A percentile compares a stretch with the other conserved stretches of the same genome.
These are phyloP conservation scores for Orientallactaga sibirica DNA, from an alignment of 2,797 vertebrate genomes.

Conservation along the genomic window DNA sequence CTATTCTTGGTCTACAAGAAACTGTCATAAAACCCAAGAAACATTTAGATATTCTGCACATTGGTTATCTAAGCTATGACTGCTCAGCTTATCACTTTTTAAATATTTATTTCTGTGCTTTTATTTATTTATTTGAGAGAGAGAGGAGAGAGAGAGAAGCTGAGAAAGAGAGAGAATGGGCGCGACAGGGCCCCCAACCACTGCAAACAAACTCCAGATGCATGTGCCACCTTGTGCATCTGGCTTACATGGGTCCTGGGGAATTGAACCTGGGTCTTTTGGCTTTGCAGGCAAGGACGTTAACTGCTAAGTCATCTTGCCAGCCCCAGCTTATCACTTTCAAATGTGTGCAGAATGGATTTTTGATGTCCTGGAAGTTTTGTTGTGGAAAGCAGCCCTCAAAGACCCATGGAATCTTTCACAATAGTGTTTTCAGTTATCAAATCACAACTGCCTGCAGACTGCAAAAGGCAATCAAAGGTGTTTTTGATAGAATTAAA, in stretches of 20 bases:
- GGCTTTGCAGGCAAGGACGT: too few relatives aligned
- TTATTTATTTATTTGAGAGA: too few relatives aligned
- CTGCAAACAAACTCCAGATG: too few relatives aligned
- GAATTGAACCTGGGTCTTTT: too few relatives aligned
- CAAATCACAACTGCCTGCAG: conserved; percentile 27
- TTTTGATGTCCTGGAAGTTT: not conserved
- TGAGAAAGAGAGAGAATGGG: too few relatives aligned
- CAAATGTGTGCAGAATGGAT: not conserved
- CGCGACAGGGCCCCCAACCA: too few relatives aligned
- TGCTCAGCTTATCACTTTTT: not conserved
- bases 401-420: not conserved
- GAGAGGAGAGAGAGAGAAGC: too few relatives aligned
- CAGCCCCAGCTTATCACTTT: not conserved
- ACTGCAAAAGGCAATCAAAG: not conserved
- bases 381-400: not conserved
- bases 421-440: not conserved
- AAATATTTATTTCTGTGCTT: too few relatives aligned
- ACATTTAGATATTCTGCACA: not conserved
- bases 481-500: conserved; percentile 9
- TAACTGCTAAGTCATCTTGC: too few relatives aligned
- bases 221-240: too few relatives aligned
- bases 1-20: not conserved
- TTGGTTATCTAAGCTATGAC: not conserved
- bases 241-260: too few relatives aligned
- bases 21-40: not conserved